Evolutionary conservation across 1,140 invertebrate species (phyloP).

Genomic region (Portunus trituberculatus): DNA sequence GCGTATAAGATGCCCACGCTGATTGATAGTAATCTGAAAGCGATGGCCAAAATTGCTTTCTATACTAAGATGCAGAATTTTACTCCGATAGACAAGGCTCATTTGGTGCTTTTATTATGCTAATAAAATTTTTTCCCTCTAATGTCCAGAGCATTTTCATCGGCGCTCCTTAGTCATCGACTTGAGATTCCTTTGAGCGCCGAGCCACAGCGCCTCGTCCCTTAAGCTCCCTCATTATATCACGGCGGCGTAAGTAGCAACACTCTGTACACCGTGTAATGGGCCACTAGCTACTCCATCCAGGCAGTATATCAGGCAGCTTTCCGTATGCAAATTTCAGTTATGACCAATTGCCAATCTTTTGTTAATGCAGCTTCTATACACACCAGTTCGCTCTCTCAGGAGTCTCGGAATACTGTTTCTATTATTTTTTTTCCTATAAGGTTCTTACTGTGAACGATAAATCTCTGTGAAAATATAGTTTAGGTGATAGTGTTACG

Average conservation of each 20-base stretch:
- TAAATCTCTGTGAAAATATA: slow-evolving; percentile 24
- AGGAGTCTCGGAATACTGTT: slow-evolving; percentile 1
- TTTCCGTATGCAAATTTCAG: background rate
- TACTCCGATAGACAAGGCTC: background rate
- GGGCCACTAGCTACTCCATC: background rate
- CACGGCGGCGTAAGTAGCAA: slow-evolving; percentile 7
- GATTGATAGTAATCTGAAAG: slow-evolving; percentile 23
- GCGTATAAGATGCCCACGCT: background rate
- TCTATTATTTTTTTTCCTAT: slow-evolving; percentile 7
- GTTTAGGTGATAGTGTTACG: slow-evolving; percentile 14
- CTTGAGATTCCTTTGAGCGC: background rate
- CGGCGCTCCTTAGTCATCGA: background rate
- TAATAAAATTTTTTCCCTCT: background rate
- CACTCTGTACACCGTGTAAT: slow-evolving; percentile 1
- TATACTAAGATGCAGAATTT: slow-evolving; percentile 4
- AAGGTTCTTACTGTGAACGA: slow-evolving; percentile 12
- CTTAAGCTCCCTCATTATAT: background rate
- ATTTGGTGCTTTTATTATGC: slow-evolving; percentile 2
- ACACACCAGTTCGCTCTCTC: background rate
- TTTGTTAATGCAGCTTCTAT: slow-evolving; percentile 4
- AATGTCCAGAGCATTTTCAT: background rate
- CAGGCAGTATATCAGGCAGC: background rate
- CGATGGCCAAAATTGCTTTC: slow-evolving; percentile 21
- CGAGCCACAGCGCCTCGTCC: background rate
- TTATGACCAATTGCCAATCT: slow-evolving; percentile 3